Conservation (phyloP, 2,888 invertebrate genomes). For the Andrena haemorrhoa region DNA sequence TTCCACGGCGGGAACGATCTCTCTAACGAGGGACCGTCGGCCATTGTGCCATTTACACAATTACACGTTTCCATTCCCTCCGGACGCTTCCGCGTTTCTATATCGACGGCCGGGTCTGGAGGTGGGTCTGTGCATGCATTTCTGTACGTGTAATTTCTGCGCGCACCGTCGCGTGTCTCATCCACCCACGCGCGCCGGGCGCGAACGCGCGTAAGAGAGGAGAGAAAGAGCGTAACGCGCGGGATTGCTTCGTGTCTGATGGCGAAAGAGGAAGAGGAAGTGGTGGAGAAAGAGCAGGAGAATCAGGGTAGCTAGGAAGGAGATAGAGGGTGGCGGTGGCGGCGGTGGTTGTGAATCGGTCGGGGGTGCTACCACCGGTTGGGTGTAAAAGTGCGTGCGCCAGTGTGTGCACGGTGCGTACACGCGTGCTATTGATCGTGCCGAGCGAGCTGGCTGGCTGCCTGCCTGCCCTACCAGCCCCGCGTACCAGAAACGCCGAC, state of each 20-base stretch:
- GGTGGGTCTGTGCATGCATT: conserved; percentile 1
- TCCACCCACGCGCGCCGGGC: conserved; percentile 5
- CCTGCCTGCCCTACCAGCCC: conserved; percentile 42
- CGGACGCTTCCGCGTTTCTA: conserved; percentile 73
- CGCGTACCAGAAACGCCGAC: conserved; percentile 76
- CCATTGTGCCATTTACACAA: conserved; percentile 82
- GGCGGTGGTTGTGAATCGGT: conserved; percentile 62
- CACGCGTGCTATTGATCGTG: conserved; percentile 84
- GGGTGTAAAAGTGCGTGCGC: conserved; percentile 75
- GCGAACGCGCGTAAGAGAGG: conserved; percentile 14
- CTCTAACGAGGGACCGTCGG: conserved; percentile 77
- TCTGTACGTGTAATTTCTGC: conserved; percentile 35
- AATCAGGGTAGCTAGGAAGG: background rate
- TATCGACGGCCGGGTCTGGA: conserved; percentile 47
- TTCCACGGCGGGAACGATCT: conserved; percentile 69
- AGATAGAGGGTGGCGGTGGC: conserved; percentile 44
- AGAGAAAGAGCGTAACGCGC: conserved; percentile 41
- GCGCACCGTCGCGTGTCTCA: conserved; percentile 13
- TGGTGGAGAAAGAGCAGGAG: conserved; percentile 17
- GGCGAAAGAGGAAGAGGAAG: conserved; percentile 42
- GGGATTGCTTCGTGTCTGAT: conserved; percentile 58
- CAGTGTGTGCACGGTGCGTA: conserved; percentile 80
- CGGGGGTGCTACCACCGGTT: conserved; percentile 56
- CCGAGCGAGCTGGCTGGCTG: conserved; percentile 61
- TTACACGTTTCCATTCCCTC: conserved; percentile 79